Conservation (phyloP, 1,140 invertebrate species). For the Caenorhabditis briggsae region DNA sequence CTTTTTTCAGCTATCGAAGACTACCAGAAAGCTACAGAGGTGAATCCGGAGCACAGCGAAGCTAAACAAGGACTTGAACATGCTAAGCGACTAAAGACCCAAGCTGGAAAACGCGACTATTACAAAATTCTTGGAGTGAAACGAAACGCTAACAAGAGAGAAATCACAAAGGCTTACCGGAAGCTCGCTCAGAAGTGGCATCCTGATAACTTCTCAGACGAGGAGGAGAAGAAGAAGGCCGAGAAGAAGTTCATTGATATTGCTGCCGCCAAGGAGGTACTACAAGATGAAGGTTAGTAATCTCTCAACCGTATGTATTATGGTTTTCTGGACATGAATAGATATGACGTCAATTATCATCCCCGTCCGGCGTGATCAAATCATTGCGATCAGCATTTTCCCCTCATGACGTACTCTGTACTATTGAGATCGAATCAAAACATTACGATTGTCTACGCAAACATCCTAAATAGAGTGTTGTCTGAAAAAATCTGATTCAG, state of each 20-base stretch:
- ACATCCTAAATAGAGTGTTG: neutral
- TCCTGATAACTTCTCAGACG: conserved; percentile 94
- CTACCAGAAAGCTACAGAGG: conserved; percentile 87
- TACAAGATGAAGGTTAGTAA: conserved; percentile 81
- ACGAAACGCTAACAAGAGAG: conserved; percentile 88
- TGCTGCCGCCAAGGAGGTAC: conserved; percentile 96
- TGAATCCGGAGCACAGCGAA: conserved; percentile 86
- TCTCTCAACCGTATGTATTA: neutral
- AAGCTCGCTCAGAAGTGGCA: conserved; percentile 99
- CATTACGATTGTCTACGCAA: neutral
- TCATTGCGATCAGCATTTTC: conserved; percentile 34
- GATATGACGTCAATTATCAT: neutral
- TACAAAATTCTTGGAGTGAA: conserved; percentile 94
- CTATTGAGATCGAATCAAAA: conserved; percentile 7
- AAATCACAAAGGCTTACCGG: conserved; percentile 95
- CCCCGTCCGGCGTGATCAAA: neutral
- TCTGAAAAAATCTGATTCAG: neutral
- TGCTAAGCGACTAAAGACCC: conserved; percentile 93
- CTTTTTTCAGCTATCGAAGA: conserved; percentile 85
- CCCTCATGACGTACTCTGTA: conserved; percentile 4
- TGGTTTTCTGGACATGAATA: neutral
- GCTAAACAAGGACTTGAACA: conserved; percentile 90
- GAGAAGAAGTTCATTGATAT: conserved; percentile 99
- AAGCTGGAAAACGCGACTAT: conserved; percentile 93
- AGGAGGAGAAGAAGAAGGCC: conserved; percentile 88